phyloP scores from a whole-genome alignment of 2,888 invertebrate genomes.

The Mythimna pallens region DNA sequence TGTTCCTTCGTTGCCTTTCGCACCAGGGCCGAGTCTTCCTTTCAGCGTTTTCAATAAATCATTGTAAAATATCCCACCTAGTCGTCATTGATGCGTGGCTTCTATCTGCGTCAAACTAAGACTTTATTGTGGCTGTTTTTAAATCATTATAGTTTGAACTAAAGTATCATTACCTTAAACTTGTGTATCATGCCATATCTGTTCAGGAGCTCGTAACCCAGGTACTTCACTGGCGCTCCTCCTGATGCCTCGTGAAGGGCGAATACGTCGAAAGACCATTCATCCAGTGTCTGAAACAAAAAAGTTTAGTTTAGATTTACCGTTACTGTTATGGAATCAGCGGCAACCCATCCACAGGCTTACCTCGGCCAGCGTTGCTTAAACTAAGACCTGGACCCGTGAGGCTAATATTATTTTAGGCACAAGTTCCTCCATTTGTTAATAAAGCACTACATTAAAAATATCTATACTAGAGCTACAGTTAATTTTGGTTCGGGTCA shows the following conservation, averaged over 20 bases:
- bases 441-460: not conserved
- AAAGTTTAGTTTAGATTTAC: not conserved
- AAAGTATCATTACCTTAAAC: constrained; percentile 93
- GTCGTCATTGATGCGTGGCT: not conserved
- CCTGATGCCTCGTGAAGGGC: constrained; percentile 96
- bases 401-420: too few relatives aligned
- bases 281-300: constrained; percentile 94
- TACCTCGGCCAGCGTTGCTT: too few relatives aligned
- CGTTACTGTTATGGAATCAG: too few relatives aligned
- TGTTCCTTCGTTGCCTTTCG: too few relatives aligned
- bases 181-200: constrained; percentile 98
- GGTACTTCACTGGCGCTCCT: constrained; percentile 97
- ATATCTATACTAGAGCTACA: not conserved
- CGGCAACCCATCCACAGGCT: too few relatives aligned
- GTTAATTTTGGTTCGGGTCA: not conserved
- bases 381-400: too few relatives aligned
- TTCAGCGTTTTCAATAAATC: too few relatives aligned
- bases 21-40: too few relatives aligned
- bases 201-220: constrained; percentile 98
- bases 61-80: too few relatives aligned
- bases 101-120: not conserved
- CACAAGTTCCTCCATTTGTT: not conserved
- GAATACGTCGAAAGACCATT: constrained; percentile 99
- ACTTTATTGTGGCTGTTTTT: not conserved
- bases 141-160: not conserved